A percentile compares a stretch with the other conserved stretches of the same genome.
These are phyloP conservation scores for Trinorchestia longiramus DNA, from an alignment of 1,140 invertebrate genomes.

Conservation along the genomic window DNA sequence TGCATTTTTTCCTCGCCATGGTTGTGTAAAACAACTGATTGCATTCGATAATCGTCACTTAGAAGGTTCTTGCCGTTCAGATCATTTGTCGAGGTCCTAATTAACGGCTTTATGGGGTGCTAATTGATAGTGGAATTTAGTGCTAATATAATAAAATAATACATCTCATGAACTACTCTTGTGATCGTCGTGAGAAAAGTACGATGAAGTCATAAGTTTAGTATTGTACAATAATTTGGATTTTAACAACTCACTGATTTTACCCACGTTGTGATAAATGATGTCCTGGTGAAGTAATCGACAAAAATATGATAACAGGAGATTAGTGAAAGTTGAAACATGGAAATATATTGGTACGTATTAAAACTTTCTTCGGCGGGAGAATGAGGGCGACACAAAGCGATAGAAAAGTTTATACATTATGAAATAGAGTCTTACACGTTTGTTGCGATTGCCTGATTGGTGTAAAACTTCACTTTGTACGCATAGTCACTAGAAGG, in stretches of 20 bases:
- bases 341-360: background rate
- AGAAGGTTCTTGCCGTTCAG: background rate
- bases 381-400: background rate
- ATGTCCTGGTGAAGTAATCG: background rate
- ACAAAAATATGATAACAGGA: background rate
- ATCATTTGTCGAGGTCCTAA: slow-evolving; percentile 36
- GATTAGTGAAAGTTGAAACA: background rate
- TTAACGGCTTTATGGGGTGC: background rate
- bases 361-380: background rate
- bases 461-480: too few species aligned
- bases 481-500: too few species aligned
- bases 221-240: background rate
- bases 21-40: background rate
- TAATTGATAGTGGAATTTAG: slow-evolving; percentile 2
- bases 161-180: background rate
- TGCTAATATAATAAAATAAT: background rate
- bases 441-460: too few species aligned
- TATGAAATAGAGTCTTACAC: background rate
- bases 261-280: background rate
- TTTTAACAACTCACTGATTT: background rate
- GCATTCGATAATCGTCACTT: background rate
- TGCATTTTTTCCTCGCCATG: background rate
- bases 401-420: background rate
- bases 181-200: background rate
- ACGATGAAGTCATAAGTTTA: background rate